Evolutionary conservation across 2,888 invertebrate genomes (phyloP), one percentile per base, ranked within the genome.

Genomic region (Amphipoea oculea): DNA sequence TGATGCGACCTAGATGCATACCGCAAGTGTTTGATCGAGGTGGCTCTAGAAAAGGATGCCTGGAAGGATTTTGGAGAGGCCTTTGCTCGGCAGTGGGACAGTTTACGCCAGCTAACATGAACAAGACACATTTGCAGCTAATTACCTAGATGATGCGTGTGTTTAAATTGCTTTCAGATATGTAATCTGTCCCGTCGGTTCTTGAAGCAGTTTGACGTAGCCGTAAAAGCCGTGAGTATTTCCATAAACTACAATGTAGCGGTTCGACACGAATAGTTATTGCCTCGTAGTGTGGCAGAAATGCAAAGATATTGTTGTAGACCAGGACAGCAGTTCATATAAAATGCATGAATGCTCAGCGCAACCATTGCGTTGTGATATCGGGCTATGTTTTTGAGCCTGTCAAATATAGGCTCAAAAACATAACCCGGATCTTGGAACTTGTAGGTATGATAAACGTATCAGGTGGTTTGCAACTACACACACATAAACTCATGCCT

Each of bases 251-350:
- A 29, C 12, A 7, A 42, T 74, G 17, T 9, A 51, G n/a, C 14
- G 69, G 20, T 69, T 40, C 40, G 12, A 42, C 14, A 68, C 2
- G 29, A 54, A 71, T 74, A 14, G 23, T 40, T 40, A 60, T 48
- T 23, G 40, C 17, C 48, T 48, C 1, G 11, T n/a, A 29, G 23
- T 60, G 29, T 23, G 29, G 17, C 40, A 67, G 40, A 60, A 79
- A 48, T 67, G 17, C 45, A 29, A 48, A 57, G n/a, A 66, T 66
- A 78, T 79, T 54, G 42, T 65, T 65, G 12, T 36, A 11, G 29
- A 45, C 9, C n/a, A n/a, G 40, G 51, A 12, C 17, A 14, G n/a
- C n/a, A 73, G 69, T n/a, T 70, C 68, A 51, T 70, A 42, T n/a
- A 7, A 51, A 73, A 40, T n/a, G 69, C 48, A 69, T 51, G 5